These are phyloP conservation scores for Spinus pinus DNA, from an alignment of 2,797 vertebrate genomes.

Conservation along the genomic window DNA sequence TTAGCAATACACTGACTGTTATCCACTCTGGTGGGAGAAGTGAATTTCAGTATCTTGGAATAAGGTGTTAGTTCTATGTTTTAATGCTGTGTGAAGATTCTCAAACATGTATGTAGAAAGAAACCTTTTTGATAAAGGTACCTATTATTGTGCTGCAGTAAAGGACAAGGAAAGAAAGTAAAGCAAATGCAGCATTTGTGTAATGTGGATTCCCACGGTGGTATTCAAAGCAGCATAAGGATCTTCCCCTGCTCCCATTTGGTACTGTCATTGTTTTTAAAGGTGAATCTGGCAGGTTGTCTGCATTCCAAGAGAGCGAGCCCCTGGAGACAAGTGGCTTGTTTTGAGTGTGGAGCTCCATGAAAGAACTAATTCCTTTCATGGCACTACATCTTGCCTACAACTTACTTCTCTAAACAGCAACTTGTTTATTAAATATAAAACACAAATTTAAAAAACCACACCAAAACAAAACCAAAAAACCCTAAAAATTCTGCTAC, in stretches of 20 bases:
- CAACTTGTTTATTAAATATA: background rate
- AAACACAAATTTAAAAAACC: background rate
- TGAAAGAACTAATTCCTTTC: slow-evolving; percentile 52
- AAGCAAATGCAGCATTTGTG: background rate
- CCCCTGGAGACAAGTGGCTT: slow-evolving; percentile 13
- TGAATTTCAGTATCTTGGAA: background rate
- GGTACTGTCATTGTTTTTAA: slow-evolving; percentile 46
- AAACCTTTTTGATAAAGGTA: background rate
- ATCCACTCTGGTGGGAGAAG: background rate
- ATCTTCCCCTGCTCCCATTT: background rate
- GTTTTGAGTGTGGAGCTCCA: slow-evolving; percentile 6
- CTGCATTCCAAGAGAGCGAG: background rate
- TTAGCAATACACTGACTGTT: background rate
- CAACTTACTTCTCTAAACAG: background rate
- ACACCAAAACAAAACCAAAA: background rate
- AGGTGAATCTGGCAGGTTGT: slow-evolving; percentile 44
- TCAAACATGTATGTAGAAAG: background rate
- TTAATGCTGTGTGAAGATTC: background rate
- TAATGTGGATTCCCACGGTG: background rate
- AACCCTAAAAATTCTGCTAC: slow-evolving; percentile 24
- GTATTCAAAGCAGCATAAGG: background rate
- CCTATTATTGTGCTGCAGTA: background rate
- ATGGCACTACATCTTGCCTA: background rate
- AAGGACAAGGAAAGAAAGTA: background rate
- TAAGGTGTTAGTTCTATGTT: background rate